Base-by-base conservation (phyloP, 2,888 invertebrate species). In the Rapana venosa region DNA sequence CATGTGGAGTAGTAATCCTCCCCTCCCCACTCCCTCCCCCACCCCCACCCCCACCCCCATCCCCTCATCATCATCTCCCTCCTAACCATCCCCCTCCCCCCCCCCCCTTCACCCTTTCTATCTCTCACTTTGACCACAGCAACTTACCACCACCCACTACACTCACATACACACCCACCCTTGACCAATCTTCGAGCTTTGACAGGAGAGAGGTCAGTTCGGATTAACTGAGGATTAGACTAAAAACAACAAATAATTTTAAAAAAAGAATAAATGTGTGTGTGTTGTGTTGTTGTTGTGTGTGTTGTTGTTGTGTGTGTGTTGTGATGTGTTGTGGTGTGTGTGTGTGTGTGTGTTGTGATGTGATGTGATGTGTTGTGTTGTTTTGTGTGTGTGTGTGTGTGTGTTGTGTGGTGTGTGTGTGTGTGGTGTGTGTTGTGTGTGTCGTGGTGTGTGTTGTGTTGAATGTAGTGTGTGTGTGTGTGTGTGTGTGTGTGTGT, bases 391-490 rank as follows among this genome's bases (percentile, higher is more conserved):
- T 47, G 47, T 47, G 47, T 47, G 47, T 47, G 47, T 47, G 47
- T 47, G 47, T 47, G 47, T 47, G 47, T 47, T 47, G 47, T 47
- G 47, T 47, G n/a, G 47, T 47, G 47, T 47, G 47, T 47, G 47
- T 47, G 47, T 47, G 4, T 47, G 47, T 47, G 47, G 47, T 47
- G 47, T 47, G 47, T 47, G 47, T 47, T 47, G 47, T 47, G 47
- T 47, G 47, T 47, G 47, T 47, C 4, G n/a, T n/a, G n/a, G 79
- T 30, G 77, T 35, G 32, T 35, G 79, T 35, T 87, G 35, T 87
- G 87, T 87, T 15, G 58, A 32, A n/a, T 86, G 86, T 86, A 13
- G 85, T 30, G 85, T 85, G 47, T 58, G 85, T 56, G n/a, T n/a
- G 47, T 47, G n/a, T n/a, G 35, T 85, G n/a, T 74, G 74, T 74